Evolutionary conservation across 92 coral and sea anemone genomes (phyloP), one percentile per base, ranked within the genome.

Genomic region (Actinostola sp.): DNA sequence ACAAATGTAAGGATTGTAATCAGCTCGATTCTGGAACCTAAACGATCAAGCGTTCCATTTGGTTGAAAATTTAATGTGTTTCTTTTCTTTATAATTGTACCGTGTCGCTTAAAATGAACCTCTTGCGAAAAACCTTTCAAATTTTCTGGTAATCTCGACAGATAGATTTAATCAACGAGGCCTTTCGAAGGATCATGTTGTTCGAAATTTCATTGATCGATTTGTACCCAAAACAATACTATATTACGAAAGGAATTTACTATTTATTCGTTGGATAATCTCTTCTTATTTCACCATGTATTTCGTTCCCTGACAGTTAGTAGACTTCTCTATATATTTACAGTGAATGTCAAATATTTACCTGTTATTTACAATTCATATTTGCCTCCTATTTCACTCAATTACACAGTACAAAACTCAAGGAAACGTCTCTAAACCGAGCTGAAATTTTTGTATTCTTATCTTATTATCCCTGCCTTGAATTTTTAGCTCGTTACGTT

Each of bases 1-100:
- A 57, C 63, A 57, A 21, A 21, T 57, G 36, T 30, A 57, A 29
- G 63, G 63, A 57, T 57, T 27, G 63, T 57, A 57, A 57, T 57
- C 63, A 57, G 63, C 15, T 57, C 17, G 36, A 57, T 57, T 57
- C 63, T 9, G 10, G 39, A 57, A 57, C 63, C 38, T 14, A 27
- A 27, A 19, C 36, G 63, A 57, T 57, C 39, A 57, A 57, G 17
- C 39, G 38, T 57, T 57, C 39, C 38, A 27, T 57, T 57, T 57
- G 63, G 25, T 57, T 26, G 63, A 2, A 19, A 57, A 57, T 27
- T 57, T 57, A 30, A 53, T 57, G 2, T 24, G 30, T 24, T 27
- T 57, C 39, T 57, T 57, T 57, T 29, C 17, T 1, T 28, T 12
- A 4, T 1, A 27, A 57, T 57, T 57, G 5, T 12, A 38, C 29